These are phyloP conservation scores for Diploptera punctata DNA, from an alignment of 2,888 invertebrate species.

Conservation along the genomic window DNA sequence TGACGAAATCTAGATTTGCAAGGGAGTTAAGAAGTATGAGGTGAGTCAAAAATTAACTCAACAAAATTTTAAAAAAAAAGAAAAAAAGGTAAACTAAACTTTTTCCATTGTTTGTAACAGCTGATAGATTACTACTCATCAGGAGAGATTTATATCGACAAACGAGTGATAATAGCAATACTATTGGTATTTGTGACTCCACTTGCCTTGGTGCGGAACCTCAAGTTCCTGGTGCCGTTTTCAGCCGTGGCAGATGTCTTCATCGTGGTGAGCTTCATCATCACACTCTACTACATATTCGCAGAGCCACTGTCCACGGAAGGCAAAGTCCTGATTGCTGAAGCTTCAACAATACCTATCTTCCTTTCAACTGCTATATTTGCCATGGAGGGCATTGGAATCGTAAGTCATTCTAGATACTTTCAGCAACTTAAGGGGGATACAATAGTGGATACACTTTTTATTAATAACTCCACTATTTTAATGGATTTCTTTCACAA, in stretches of 20 bases:
- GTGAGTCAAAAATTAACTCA: no score
- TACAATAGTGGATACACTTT: no score
- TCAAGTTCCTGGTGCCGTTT: slow-evolving; percentile 59
- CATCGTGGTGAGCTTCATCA: slow-evolving; percentile 57
- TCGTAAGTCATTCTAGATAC: no score
- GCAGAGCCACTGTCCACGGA: slow-evolving; percentile 44
- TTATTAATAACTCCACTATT: no score
- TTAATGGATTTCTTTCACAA: no score
- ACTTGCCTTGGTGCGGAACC: slow-evolving; percentile 51
- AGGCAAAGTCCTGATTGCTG: slow-evolving; percentile 45
- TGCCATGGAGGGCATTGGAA: slow-evolving; percentile 96
- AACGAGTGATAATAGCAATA: slow-evolving; percentile 43
- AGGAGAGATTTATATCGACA: slow-evolving; percentile 4
- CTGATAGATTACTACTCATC: slow-evolving; percentile 12
- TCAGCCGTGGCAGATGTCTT: slow-evolving; percentile 61
- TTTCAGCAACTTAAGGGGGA: no score
- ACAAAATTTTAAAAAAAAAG: no score
- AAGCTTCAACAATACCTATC: slow-evolving; percentile 55
- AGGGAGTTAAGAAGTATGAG: no score
- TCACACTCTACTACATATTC: slow-evolving; percentile 58
- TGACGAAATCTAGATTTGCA: no score
- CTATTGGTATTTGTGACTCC: slow-evolving; percentile 49
- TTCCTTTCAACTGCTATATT: slow-evolving; percentile 88
- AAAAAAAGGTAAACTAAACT: no score
- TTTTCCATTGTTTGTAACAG: no score